Evolutionary conservation across 2,113 vertebrate species (phyloP).

Genomic region (Neotoma lepida): DNA sequence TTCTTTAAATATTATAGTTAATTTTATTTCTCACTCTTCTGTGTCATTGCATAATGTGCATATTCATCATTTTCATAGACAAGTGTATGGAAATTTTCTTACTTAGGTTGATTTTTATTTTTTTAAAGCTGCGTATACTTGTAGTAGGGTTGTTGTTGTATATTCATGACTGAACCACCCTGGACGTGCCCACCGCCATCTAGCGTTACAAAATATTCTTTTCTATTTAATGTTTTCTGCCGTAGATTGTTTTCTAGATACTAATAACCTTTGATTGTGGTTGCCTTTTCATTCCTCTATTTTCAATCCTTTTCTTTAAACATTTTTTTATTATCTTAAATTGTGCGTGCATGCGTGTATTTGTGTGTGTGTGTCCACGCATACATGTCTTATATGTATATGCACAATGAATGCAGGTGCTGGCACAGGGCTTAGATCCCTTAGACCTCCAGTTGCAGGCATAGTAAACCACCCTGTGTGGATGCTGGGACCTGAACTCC

Average conservation of each 20-base stretch:
- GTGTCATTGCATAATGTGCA: not conserved
- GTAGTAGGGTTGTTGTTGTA: not conserved
- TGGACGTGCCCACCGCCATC: not conserved
- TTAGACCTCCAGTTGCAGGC: not conserved
- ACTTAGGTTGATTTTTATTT: not conserved
- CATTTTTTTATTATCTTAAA: not conserved
- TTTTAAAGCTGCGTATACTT: not conserved
- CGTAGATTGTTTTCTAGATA: constrained; percentile 20
- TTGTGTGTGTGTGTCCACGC: not conserved
- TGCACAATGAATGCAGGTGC: not conserved
- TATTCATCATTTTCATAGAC: constrained; percentile 37
- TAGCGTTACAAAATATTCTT: not conserved
- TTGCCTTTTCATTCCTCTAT: not conserved
- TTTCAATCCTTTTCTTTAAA: constrained; percentile 23
- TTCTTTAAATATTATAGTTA: not conserved
- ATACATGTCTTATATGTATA: not conserved
- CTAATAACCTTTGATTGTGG: not conserved
- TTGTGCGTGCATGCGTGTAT: not conserved
- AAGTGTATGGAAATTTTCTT: not conserved
- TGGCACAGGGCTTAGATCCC: not conserved
- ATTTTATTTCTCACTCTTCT: constrained; percentile 19
- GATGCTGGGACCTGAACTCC: not conserved
- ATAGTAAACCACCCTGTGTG: not conserved
- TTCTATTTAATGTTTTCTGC: not conserved
- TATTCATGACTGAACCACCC: not conserved